Conservation (phyloP, 2,113 vertebrate species). For the Corvus hawaiiensis region DNA sequence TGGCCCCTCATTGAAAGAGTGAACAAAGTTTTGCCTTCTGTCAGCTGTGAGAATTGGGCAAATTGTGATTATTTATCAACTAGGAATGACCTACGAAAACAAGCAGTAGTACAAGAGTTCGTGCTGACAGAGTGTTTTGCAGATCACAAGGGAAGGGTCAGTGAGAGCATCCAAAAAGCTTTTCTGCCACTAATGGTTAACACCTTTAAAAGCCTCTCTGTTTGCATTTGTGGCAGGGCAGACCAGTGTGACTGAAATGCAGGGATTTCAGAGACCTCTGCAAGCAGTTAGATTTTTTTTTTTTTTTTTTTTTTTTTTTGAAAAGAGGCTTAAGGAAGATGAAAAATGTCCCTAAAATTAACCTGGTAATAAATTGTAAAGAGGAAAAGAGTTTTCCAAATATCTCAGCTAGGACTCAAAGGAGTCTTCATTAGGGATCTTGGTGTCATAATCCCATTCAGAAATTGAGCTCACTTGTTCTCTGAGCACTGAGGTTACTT, state of each 20-base stretch:
- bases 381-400: background rate
- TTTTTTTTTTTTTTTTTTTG: background rate
- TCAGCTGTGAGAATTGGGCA: background rate
- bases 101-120: background rate
- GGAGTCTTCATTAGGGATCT: background rate
- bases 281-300: background rate
- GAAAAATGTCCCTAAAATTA: background rate
- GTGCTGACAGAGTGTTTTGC: background rate
- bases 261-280: background rate
- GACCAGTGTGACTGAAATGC: background rate
- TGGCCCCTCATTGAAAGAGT: background rate
- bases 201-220: background rate
- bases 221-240: background rate
- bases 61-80: conserved; percentile 41
- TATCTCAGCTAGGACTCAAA: background rate
- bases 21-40: background rate
- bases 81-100: background rate
- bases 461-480: background rate
- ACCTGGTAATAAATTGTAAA: background rate
- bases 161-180: background rate
- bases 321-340: background rate
- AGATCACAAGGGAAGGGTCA: conserved; percentile 46
- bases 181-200: conserved; percentile 44
- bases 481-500: background rate
- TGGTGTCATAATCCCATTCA: background rate